Evolutionary conservation across 1,140 invertebrate genomes (phyloP).

Genomic region (Nautilus pompilius): DNA sequence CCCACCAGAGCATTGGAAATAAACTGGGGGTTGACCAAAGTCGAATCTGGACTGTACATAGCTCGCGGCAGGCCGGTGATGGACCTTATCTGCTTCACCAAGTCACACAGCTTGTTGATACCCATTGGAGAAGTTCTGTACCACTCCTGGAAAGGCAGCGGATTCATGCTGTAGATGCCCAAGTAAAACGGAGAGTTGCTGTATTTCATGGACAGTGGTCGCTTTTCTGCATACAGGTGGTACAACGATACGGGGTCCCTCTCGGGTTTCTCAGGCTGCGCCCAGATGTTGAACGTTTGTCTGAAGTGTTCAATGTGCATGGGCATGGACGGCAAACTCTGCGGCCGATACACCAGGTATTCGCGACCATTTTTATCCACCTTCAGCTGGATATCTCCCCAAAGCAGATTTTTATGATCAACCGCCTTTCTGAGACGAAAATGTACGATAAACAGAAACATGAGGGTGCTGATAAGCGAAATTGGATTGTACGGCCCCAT

Average conservation of each 20-base stretch:
- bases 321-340: not conserved
- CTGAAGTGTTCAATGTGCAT: not conserved
- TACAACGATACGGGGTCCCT: conserved; percentile 43
- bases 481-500: conserved; percentile 44
- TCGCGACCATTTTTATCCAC: conserved; percentile 31
- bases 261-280: conserved; percentile 27
- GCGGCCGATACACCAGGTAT: conserved; percentile 29
- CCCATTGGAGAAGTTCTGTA: conserved; percentile 44
- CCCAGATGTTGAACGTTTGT: conserved; percentile 14
- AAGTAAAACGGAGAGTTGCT: conserved; percentile 42
- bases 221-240: conserved; percentile 39
- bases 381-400: conserved; percentile 43
- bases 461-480: conserved; percentile 40
- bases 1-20: conserved; percentile 2
- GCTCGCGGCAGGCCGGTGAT: conserved; percentile 25
- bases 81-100: conserved; percentile 44
- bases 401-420: conserved; percentile 45
- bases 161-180: conserved; percentile 26
- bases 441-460: conserved; percentile 42
- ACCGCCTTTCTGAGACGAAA: conserved; percentile 41
- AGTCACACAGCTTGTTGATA: conserved; percentile 45
- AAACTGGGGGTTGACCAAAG: not conserved
- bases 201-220: conserved; percentile 33
- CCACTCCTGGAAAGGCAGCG: conserved; percentile 34
- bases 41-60: not conserved